These are phyloP conservation scores for Takifugu rubripes DNA, from an alignment of 2,797 vertebrate species.

Conservation along the genomic window DNA sequence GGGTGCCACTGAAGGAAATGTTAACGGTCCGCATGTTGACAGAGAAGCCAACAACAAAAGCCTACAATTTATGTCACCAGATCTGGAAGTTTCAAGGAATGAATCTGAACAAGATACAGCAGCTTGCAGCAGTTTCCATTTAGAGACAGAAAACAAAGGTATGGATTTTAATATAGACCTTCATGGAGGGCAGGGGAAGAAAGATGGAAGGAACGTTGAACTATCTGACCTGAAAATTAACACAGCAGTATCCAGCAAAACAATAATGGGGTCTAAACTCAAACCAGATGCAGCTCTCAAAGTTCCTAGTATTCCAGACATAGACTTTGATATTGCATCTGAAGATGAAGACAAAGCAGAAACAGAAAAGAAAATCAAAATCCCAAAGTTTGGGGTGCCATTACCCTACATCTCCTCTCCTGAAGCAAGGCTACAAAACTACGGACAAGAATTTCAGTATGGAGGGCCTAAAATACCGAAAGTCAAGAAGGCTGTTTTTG, in stretches of 20 bases:
- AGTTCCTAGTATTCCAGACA: slow-evolving; percentile 67
- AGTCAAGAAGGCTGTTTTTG: slow-evolving; percentile 75
- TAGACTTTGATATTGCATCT: slow-evolving; percentile 72
- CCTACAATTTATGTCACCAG: slow-evolving; percentile 41
- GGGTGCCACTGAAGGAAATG: slow-evolving; percentile 31
- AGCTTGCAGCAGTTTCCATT: slow-evolving; percentile 24
- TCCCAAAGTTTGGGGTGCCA: slow-evolving; percentile 78
- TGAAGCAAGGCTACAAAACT: slow-evolving; percentile 51
- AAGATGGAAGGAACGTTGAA: slow-evolving; percentile 60
- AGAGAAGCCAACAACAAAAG: slow-evolving; percentile 26
- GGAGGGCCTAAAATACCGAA: slow-evolving; percentile 74
- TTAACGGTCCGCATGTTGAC: slow-evolving; percentile 50
- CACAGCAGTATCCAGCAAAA: slow-evolving; percentile 10
- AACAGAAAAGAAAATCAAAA: slow-evolving; percentile 72
- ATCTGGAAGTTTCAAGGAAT: slow-evolving; percentile 56
- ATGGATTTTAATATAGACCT: slow-evolving; percentile 63
- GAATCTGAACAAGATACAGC: slow-evolving; percentile 30
- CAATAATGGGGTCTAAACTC: slow-evolving; percentile 13
- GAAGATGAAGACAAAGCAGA: slow-evolving; percentile 33
- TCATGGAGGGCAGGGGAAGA: slow-evolving; percentile 49
- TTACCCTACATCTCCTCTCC: slow-evolving; percentile 68
- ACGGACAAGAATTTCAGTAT: slow-evolving; percentile 60
- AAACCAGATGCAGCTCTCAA: slow-evolving; percentile 34
- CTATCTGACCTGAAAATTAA: slow-evolving; percentile 57
- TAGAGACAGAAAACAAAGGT: slow-evolving; percentile 40